Conservation (phyloP, 2,888 invertebrate species). For the Sinhomidia bicolor region DNA sequence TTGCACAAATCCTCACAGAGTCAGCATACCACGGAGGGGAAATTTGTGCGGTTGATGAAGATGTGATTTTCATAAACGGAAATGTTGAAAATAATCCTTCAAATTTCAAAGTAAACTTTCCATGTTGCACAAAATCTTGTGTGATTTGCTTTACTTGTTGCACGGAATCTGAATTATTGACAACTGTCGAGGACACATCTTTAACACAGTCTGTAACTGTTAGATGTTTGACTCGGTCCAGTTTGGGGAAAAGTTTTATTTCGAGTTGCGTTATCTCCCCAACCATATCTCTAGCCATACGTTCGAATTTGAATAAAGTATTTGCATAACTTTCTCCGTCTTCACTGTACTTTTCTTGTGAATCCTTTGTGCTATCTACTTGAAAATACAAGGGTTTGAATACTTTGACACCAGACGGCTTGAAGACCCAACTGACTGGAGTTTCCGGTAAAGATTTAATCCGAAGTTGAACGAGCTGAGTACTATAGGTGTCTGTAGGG, state of each 20-base stretch:
- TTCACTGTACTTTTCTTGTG: too few species aligned
- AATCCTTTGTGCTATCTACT: too few species aligned
- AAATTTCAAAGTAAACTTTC: neutral
- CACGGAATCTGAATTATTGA: neutral
- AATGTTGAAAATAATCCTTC: neutral
- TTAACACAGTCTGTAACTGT: constrained; percentile 1
- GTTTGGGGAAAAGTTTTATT: neutral
- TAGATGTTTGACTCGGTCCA: neutral
- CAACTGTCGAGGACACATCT: neutral
- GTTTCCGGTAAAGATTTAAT: neutral
- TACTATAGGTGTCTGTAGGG: neutral
- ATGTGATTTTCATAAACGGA: neutral
- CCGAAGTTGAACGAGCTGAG: neutral
- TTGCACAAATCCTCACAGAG: neutral
- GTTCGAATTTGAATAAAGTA: too few species aligned
- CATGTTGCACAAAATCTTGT: neutral
- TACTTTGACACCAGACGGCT: neutral
- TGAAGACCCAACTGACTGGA: neutral
- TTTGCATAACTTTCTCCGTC: too few species aligned
- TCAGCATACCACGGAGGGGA: constrained; percentile 9
- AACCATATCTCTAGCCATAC: too few species aligned
- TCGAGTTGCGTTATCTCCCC: constrained; percentile 25
- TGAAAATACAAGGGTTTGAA: too few species aligned
- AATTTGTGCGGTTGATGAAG: neutral
- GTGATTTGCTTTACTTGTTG: neutral